Evolutionary conservation across 53 echinoderm and acorn worm species (phyloP), one percentile per base, ranked within the genome.

Genomic region (Paracentrotus lividus): DNA sequence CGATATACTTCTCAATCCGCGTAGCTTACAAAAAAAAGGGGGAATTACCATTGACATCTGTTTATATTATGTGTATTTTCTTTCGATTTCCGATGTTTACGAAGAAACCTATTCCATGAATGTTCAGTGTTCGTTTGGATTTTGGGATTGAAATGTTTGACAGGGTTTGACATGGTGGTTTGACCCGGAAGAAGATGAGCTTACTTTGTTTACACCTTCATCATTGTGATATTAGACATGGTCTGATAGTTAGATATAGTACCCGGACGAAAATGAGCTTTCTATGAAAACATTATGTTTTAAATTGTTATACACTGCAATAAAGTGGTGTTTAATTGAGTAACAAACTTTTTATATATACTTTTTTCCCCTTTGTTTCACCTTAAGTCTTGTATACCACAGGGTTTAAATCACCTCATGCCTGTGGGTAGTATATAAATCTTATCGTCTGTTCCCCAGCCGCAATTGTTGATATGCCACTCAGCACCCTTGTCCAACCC

Each of bases 391-490:
- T 40, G 72, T 5, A 72, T 40, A 72, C 72, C 40, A 72, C 72
- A 38, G 1, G 32, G 44, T 40, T 12, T 27, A 81, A 81, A n/a
- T 26, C 44, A n/a, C 27, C 42, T 21, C 47, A 47, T 47, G 5
- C 20, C 16, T 21, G 45, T 67, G n/a, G 6, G 3, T 47, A 16
- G 8, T 47, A 14, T 81, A 18, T 24, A n/a, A 81, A 21, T 47
- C 43, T 77, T 77, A 44, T 23, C 23, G 77, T 44, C 23, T 24
- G 77, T 77, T 42, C 8, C 8, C 44, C 44, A 8, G 77, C 77
- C 24, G 43, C 21, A 43, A 2, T 20, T 77, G 77, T 77, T 77
- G 77, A 77, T 77, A 77, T 23, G 15, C 77, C 77, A 77, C 77
- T 77, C 77, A 77, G 21, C 77, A 77, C 77, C 24, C 43, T 36